Evolutionary conservation across 1,140 invertebrate species (phyloP).

Genomic region (Pseudachorutes palmiensis): DNA sequence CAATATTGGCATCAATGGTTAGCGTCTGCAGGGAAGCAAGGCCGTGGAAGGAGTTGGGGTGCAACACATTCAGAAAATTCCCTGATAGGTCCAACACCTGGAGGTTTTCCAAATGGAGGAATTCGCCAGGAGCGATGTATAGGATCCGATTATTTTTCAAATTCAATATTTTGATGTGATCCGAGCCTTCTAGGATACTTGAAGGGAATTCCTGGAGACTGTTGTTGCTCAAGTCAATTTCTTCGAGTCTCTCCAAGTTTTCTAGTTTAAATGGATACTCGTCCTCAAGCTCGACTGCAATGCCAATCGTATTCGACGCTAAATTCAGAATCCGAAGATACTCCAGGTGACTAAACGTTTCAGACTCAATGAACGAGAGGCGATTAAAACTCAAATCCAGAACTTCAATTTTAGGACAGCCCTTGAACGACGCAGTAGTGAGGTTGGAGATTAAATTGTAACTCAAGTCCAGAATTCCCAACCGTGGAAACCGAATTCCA

Average conservation of each 20-base stretch:
- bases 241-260: constrained; percentile 21
- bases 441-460: constrained; percentile 24
- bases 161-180: constrained; percentile 22
- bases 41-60: constrained; percentile 14
- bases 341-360: constrained; percentile 22
- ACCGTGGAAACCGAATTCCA: constrained; percentile 16
- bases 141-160: constrained; percentile 32
- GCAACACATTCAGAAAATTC: constrained; percentile 25
- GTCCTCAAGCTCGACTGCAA: constrained; percentile 6
- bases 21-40: constrained; percentile 21
- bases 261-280: constrained; percentile 24
- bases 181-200: constrained; percentile 25
- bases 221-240: constrained; percentile 31
- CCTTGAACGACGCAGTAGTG: constrained; percentile 10
- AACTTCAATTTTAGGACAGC: constrained; percentile 2
- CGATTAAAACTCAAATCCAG: constrained; percentile 33
- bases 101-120: constrained; percentile 12
- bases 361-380: constrained; percentile 25
- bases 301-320: constrained; percentile 25
- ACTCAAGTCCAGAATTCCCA: constrained; percentile 30
- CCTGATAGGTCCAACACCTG: constrained; percentile 30
- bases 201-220: constrained; percentile 27
- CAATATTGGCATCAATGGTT: constrained; percentile 8
- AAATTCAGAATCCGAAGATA: constrained; percentile 26
- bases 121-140: constrained; percentile 15